Evolutionary conservation across 2,113 vertebrate species (phyloP), one percentile per base, ranked within the genome.

Genomic region (Mustela nigripes): DNA sequence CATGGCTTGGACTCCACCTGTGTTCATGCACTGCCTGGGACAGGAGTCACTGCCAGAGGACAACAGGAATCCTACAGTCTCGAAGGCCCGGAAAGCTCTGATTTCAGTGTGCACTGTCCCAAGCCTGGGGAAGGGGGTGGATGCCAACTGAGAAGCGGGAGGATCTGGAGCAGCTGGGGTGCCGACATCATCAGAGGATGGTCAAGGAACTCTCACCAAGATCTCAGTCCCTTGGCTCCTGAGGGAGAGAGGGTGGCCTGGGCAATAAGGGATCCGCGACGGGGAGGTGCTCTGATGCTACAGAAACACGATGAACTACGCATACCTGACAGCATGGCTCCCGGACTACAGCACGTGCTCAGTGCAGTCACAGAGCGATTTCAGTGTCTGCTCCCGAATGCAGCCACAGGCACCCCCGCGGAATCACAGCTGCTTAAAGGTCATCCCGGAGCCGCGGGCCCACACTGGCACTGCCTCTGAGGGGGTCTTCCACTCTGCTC

Each of bases 31-130:
- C 22, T 50, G 8, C 12, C 82, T 18, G 76, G 53, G 11, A 33
- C 7, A 19, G 4, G 11, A 48, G 67, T 28, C 92, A 48, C 4
- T 15, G 18, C 4, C 45, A 53, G 50, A 78, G 28, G 12, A 5
- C 5, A 7, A 33, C 8, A 28, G 74, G 14, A 73, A 19, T 39
- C 74, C 89, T 65, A 56, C 2, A 5, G 4, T 12, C 39, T 12
- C 12, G 39, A 67, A 26, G 56, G 81, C n/a, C 19, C 42, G 56
- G 93, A 53, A n/a, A 31, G 48, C 3, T 1, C 58, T 12, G 53
- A 67, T 2, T 39, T 39, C 21, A 56, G 45, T 1, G 15, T 73
- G 24, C 5, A 16, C 1, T 15, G 21, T 42, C 53, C 4, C 0
- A 45, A 22, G 31, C 36, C n/a, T 31, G 69, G 12, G 65, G 33